phyloP scores from a whole-genome alignment of 1,140 invertebrate species.

The Zaprionus africanus region DNA sequence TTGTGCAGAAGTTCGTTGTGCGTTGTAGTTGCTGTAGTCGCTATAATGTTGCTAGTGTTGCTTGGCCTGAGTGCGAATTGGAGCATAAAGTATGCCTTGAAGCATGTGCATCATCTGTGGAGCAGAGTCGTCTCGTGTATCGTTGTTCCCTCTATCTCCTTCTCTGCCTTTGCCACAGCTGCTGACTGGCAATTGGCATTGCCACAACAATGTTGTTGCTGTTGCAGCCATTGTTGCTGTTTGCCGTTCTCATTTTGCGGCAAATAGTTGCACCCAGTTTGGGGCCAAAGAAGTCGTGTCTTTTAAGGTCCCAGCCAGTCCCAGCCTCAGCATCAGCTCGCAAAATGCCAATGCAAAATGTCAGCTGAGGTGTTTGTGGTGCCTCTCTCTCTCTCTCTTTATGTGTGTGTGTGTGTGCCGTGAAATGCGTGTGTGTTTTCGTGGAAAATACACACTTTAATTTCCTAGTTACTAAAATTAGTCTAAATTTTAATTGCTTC shows the following conservation, averaged over 20 bases:
- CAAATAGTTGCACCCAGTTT: conserved; percentile 5
- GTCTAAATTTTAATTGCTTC: conserved; percentile 66
- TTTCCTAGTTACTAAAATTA: conserved; percentile 40
- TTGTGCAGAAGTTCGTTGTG: conserved; percentile 69
- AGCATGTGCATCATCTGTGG: conserved; percentile 66
- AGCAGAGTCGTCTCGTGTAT: conserved; percentile 23
- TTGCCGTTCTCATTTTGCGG: conserved; percentile 1
- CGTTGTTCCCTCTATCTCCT: conserved; percentile 21
- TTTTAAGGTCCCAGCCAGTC: conserved; percentile 2
- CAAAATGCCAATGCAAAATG: conserved; percentile 72
- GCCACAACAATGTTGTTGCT: conserved; percentile 1
- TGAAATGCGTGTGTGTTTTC: conserved; percentile 2
- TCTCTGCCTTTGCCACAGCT: conserved; percentile 20
- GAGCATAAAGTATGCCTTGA: conserved; percentile 73
- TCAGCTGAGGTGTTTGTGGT: conserved; percentile 42
- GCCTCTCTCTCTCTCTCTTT: not conserved
- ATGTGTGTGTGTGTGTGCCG: not conserved
- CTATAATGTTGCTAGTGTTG: conserved; percentile 25
- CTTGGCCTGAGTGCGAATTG: conserved; percentile 76
- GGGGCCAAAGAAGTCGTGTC: conserved; percentile 3
- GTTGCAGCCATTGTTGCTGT: not conserved
- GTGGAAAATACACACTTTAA: conserved; percentile 14
- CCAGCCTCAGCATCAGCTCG: not conserved
- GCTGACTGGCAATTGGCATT: conserved; percentile 28
- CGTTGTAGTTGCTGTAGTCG: conserved; percentile 16